These are phyloP conservation scores for Parauchenoglanis punctatus DNA, from an alignment of 2,797 vertebrate genomes.

Conservation along the genomic window DNA sequence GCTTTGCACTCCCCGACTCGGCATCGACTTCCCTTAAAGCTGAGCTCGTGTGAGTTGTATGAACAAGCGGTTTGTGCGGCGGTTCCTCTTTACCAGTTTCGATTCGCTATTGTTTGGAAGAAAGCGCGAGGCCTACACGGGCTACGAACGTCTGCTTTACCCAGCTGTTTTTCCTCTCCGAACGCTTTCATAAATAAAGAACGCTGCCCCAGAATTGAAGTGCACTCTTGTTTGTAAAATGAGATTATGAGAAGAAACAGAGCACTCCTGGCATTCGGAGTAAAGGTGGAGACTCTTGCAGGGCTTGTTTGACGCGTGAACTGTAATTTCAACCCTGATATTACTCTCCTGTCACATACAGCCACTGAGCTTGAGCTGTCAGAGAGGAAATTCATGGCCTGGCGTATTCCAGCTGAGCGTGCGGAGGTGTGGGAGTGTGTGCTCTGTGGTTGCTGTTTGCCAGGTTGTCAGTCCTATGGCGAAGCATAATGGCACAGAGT, in stretches of 20 bases:
- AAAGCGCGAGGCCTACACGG: slow-evolving; percentile 18
- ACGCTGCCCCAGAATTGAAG: neutral
- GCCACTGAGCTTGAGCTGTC: slow-evolving; percentile 30
- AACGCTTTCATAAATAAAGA: slow-evolving; percentile 24
- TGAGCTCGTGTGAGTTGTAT: slow-evolving; percentile 21
- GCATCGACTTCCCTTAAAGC: slow-evolving; percentile 14
- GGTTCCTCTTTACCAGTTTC: slow-evolving; percentile 26
- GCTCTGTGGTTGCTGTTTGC: slow-evolving; percentile 35
- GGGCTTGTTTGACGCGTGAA: slow-evolving; percentile 24
- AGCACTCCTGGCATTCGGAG: slow-evolving; percentile 28
- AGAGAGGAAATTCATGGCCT: slow-evolving; percentile 31
- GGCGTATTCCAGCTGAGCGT: slow-evolving; percentile 37
- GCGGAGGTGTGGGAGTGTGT: slow-evolving; percentile 42
- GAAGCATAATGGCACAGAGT: slow-evolving; percentile 21
- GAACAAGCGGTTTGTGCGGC: slow-evolving; percentile 42
- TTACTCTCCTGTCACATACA: slow-evolving; percentile 33
- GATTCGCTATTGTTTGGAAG: slow-evolving; percentile 37
- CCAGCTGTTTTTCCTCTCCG: slow-evolving; percentile 47
- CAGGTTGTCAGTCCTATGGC: slow-evolving; percentile 30
- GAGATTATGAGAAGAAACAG: slow-evolving; percentile 22
- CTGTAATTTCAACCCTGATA: slow-evolving; percentile 38
- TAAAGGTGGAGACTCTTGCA: slow-evolving; percentile 32
- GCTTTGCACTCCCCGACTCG: slow-evolving; percentile 27
- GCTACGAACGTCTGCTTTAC: slow-evolving; percentile 19
- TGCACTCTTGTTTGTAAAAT: slow-evolving; percentile 36